Conservation (phyloP, 1,140 invertebrate genomes). For the Drosophila takahashii region DNA sequence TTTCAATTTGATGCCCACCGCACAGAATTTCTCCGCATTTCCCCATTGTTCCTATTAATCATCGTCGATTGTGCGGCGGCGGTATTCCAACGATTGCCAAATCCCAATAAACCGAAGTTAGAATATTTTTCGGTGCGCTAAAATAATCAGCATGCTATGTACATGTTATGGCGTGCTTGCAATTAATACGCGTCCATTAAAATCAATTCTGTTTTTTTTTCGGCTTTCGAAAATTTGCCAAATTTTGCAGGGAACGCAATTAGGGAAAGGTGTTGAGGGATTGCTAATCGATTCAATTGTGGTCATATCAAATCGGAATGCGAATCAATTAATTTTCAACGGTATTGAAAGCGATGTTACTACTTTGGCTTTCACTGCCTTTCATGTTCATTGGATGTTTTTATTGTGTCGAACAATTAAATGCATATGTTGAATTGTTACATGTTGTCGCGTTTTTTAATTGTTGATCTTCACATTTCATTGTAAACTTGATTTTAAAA, state of each 20-base stretch:
- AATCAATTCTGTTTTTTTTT: constrained; percentile 47
- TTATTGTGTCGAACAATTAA: neutral
- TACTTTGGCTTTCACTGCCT: neutral
- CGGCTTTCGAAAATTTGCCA: constrained; percentile 13
- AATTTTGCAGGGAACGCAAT: constrained; percentile 24
- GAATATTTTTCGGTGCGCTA: constrained; percentile 11
- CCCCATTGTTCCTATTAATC: constrained; percentile 35
- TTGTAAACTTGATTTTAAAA: no score
- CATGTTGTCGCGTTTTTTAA: no score
- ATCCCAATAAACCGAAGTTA: constrained; percentile 19
- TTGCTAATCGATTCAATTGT: constrained; percentile 43
- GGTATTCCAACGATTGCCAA: constrained; percentile 12
- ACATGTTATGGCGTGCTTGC: constrained; percentile 22
- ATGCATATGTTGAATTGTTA: no score
- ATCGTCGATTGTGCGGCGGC: constrained; percentile 28
- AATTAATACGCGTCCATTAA: constrained; percentile 67
- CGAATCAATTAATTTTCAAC: constrained; percentile 15
- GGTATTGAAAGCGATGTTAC: neutral
- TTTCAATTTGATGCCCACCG: constrained; percentile 71
- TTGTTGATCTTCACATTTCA: no score
- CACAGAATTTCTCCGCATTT: neutral
- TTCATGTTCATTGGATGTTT: neutral
- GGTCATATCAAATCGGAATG: constrained; percentile 15
- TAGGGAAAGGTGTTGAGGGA: constrained; percentile 34
- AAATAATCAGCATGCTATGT: constrained; percentile 24